Percentiles rank a stretch among this genome's conserved stretches.
Conservation (phyloP, 2,888 invertebrate genomes). For the Syritta pipiens region DNA sequence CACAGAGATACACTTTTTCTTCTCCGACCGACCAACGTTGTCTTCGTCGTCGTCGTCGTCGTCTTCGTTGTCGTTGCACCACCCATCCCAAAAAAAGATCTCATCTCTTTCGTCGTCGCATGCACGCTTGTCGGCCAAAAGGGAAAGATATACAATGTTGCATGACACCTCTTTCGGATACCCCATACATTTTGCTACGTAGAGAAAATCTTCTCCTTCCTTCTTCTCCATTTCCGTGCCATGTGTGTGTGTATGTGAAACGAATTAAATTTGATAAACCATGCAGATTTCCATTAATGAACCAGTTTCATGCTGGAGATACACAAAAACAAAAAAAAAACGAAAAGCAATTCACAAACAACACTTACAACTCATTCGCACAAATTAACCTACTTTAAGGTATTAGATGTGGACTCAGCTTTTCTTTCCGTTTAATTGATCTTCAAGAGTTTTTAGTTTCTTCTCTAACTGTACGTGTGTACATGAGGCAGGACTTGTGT, state of each 20-base stretch:
- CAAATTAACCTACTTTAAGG: conserved; percentile 67
- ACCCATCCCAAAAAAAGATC: too few relatives aligned
- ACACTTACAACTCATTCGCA: conserved; percentile 47
- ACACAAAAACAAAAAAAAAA: background rate
- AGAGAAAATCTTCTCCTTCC: background rate
- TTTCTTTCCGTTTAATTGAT: conserved; percentile 57
- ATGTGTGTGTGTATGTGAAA: conserved; percentile 29
- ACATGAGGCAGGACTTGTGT: background rate
- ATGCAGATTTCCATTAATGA: conserved; percentile 64
- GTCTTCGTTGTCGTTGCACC: too few relatives aligned
- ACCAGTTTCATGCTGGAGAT: conserved; percentile 39
- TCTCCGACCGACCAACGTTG: conserved; percentile 11
- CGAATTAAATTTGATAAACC: conserved; percentile 58
- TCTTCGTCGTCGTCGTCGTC: too few relatives aligned
- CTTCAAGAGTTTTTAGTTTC: conserved; percentile 36
- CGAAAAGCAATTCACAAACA: conserved; percentile 7
- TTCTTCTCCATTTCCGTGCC: background rate
- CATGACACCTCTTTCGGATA: conserved; percentile 15
- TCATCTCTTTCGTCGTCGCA: too few relatives aligned
- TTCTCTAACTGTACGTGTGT: conserved; percentile 51
- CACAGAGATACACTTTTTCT: conserved; percentile 8
- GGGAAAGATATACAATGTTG: conserved; percentile 17
- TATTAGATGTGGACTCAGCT: conserved; percentile 21
- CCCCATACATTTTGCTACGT: conserved; percentile 21
- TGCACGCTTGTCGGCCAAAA: background rate